These are phyloP conservation scores for Tiliqua scincoides DNA, from an alignment of 2,113 vertebrate species.

Conservation along the genomic window DNA sequence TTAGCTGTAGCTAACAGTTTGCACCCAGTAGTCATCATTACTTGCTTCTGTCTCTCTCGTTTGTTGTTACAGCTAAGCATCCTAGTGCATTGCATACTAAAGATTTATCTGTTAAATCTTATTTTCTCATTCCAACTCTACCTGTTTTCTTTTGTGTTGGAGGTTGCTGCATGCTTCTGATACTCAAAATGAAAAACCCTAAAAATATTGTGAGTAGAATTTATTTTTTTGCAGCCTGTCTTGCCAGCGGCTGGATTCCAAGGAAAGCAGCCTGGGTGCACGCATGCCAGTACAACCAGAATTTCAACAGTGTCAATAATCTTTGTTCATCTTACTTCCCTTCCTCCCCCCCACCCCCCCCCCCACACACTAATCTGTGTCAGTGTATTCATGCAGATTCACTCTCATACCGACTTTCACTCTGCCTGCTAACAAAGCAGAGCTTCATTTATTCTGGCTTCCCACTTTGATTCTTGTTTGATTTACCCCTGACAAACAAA, in stretches of 20 bases:
- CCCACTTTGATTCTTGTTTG: conserved; percentile 56
- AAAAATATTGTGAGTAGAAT: conserved; percentile 32
- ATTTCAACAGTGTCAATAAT: conserved; percentile 78
- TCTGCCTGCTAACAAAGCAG: conserved; percentile 77
- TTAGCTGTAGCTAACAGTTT: conserved; percentile 7
- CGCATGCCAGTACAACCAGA: conserved; percentile 72
- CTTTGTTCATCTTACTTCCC: conserved; percentile 69
- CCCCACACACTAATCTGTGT: conserved; percentile 64
- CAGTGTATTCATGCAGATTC: conserved; percentile 70
- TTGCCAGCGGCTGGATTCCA: conserved; percentile 68
- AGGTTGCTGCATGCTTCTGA: conserved; percentile 38
- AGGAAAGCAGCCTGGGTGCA: conserved; percentile 67
- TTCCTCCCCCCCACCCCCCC: not conserved
- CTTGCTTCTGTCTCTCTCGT: conserved; percentile 15
- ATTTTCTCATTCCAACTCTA: not conserved
- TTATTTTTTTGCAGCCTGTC: conserved; percentile 73
- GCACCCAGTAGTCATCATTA: conserved; percentile 20
- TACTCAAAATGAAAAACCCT: conserved; percentile 51
- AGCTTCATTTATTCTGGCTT: conserved; percentile 58
- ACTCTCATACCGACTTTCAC: conserved; percentile 74
- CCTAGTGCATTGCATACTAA: conserved; percentile 31
- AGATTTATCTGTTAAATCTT: conserved; percentile 14
- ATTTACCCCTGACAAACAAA: conserved; percentile 69
- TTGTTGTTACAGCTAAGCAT: conserved; percentile 32
- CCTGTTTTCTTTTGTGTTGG: conserved; percentile 37